phyloP scores from a whole-genome alignment of 1,140 invertebrate genomes.

The Papilio machaon region DNA sequence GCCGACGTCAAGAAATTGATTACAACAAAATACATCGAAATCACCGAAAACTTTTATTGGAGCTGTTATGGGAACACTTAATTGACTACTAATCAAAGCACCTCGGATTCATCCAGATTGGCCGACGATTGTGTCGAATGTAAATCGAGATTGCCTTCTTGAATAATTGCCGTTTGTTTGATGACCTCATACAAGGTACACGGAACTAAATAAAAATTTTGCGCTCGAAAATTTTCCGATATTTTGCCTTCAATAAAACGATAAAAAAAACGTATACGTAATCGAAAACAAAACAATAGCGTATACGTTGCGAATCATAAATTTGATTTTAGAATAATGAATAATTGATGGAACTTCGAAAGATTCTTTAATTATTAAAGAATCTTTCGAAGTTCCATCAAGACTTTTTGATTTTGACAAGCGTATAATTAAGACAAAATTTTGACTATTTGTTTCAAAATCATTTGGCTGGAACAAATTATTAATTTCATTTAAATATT shows the following conservation, averaged over 20 bases:
- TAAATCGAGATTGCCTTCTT: constrained; percentile 42
- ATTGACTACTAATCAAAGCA: constrained; percentile 77
- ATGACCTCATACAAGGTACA: constrained; percentile 44
- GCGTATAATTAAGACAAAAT: background rate
- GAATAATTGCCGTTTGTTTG: constrained; percentile 36
- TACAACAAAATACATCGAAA: constrained; percentile 77
- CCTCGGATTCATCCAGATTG: constrained; percentile 41
- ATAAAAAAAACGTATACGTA: background rate
- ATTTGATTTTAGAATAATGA: constrained; percentile 20
- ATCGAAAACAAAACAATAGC: constrained; percentile 21
- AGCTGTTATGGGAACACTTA: constrained; percentile 74
- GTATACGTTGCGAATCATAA: constrained; percentile 11
- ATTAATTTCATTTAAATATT: background rate
- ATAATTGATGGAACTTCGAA: background rate
- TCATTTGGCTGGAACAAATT: background rate
- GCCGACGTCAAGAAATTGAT: constrained; percentile 76
- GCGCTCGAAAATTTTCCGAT: constrained; percentile 13
- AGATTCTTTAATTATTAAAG: background rate
- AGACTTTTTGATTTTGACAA: constrained; percentile 6
- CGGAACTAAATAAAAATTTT: constrained; percentile 35
- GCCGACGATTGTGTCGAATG: constrained; percentile 42
- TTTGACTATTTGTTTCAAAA: background rate
- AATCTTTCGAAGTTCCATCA: background rate
- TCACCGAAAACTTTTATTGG: constrained; percentile 76
- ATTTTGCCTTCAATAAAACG: background rate